These are phyloP conservation scores for Apodemus agrarius DNA, from an alignment of 2,797 vertebrate genomes.

Conservation along the genomic window DNA sequence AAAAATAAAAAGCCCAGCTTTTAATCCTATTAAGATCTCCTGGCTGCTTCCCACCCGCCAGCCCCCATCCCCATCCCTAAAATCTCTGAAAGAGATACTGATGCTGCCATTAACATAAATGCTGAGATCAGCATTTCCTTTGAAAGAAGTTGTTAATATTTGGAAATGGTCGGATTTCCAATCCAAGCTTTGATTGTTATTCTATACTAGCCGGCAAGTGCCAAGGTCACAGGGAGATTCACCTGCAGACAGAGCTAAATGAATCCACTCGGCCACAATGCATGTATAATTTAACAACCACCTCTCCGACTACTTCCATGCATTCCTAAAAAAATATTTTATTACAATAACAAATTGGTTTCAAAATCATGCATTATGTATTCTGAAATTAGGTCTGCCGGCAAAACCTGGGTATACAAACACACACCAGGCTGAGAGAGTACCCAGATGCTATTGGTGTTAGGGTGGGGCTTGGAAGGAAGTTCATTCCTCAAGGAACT, in stretches of 20 bases:
- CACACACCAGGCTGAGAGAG: conserved; percentile 72
- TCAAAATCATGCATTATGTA: conserved; percentile 92
- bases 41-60: conserved; percentile 64
- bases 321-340: conserved; percentile 91
- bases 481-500: conserved; percentile 77
- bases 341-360: conserved; percentile 93
- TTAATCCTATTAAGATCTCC: conserved; percentile 89
- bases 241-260: conserved; percentile 88
- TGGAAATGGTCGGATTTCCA: conserved; percentile 89
- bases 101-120: conserved; percentile 89
- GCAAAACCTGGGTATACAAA: conserved; percentile 86
- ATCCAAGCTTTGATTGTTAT: conserved; percentile 88
- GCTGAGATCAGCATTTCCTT: conserved; percentile 91
- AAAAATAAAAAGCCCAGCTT: conserved; percentile 88
- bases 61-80: conserved; percentile 54
- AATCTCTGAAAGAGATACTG: conserved; percentile 88
- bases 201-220: conserved; percentile 87
- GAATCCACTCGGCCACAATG: conserved; percentile 88
- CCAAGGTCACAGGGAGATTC: conserved; percentile 90
- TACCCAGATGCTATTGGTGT: conserved; percentile 62
- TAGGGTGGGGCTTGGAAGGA: conserved; percentile 66
- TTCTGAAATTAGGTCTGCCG: conserved; percentile 90
- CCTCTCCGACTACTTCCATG: conserved; percentile 87
- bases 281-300: conserved; percentile 92
- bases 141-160: conserved; percentile 91